phyloP scores from a whole-genome alignment of 2,113 vertebrate genomes.

The Megalops atlanticus region DNA sequence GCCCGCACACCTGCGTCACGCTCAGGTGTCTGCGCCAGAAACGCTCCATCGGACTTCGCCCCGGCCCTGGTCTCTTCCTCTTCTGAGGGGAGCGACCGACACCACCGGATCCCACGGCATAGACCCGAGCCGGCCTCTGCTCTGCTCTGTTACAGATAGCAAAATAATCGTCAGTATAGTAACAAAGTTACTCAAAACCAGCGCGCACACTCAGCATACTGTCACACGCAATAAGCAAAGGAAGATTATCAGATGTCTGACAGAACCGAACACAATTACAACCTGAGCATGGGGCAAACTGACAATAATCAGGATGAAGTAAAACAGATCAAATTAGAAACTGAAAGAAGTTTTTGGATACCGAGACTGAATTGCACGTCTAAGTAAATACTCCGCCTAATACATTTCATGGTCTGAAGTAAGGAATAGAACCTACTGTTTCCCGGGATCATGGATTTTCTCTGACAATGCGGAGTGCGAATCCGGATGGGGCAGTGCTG shows the following conservation, averaged over 20 bases:
- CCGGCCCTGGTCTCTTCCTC: slow-evolving; percentile 28
- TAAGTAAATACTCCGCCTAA: no score
- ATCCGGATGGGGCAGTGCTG: neutral
- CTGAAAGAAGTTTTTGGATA: no score
- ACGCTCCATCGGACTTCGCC: slow-evolving; percentile 54
- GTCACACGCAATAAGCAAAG: no score
- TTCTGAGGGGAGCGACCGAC: neutral
- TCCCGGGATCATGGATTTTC: neutral
- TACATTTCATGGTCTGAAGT: no score
- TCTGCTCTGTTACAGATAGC: neutral
- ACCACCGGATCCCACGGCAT: neutral
- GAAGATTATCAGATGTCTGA: no score
- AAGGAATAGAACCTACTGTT: neutral
- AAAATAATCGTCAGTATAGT: neutral
- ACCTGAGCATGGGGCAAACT: no score
- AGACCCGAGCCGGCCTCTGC: neutral
- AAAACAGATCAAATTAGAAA: no score
- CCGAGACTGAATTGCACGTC: no score
- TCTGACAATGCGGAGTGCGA: neutral
- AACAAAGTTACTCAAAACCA: no score
- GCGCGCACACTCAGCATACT: no score
- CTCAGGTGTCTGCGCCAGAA: slow-evolving; percentile 60
- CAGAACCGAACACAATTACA: no score
- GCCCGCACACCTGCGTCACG: slow-evolving; percentile 67
- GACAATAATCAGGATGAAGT: no score